phyloP scores from a whole-genome alignment of 1,140 invertebrate species.

The Heterodera carotae region DNA sequence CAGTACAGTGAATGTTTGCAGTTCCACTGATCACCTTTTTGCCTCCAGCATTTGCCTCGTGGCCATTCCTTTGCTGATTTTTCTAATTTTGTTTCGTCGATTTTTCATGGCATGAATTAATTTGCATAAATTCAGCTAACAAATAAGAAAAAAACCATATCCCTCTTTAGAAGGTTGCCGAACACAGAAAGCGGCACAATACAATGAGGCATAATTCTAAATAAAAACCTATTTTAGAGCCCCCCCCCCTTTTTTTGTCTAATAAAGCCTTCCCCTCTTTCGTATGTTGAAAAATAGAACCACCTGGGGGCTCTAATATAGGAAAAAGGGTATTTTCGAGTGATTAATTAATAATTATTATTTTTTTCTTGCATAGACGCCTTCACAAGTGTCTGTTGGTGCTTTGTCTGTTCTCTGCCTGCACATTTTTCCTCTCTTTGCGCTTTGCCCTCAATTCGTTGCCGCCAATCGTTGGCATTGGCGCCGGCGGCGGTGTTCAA shows the following conservation, averaged over 20 bases:
- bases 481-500: neutral
- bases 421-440: constrained; percentile 52
- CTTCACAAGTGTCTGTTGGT: constrained; percentile 50
- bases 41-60: constrained; percentile 38
- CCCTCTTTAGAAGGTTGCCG: neutral
- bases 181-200: neutral
- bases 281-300: too few relatives aligned
- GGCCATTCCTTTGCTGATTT: constrained; percentile 34
- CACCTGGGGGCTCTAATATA: too few relatives aligned
- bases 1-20: neutral
- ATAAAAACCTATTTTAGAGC: too few relatives aligned
- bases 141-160: constrained; percentile 1
- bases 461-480: neutral
- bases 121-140: constrained; percentile 20
- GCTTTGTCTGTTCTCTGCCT: constrained; percentile 41
- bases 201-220: too few relatives aligned
- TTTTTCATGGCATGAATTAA: constrained; percentile 29
- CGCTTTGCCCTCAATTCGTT: constrained; percentile 40
- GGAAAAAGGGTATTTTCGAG: neutral
- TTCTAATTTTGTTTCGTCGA: constrained; percentile 34
- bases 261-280: too few relatives aligned
- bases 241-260: too few relatives aligned
- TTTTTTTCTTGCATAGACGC: constrained; percentile 3
- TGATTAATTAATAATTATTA: neutral
- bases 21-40: constrained; percentile 23